Conservation (phyloP, 2,888 invertebrate species). For the Diploptera punctata region DNA sequence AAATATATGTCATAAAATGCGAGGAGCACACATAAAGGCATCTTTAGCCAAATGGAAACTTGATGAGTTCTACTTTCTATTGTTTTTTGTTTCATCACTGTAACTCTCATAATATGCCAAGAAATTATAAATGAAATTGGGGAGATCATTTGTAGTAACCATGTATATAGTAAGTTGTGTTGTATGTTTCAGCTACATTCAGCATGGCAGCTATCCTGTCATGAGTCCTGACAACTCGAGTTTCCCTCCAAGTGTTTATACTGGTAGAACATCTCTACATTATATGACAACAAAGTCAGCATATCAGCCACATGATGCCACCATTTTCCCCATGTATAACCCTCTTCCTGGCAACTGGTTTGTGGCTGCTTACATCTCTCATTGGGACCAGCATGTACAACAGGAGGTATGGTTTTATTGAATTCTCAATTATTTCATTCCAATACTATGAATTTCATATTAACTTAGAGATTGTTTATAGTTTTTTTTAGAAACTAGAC, state of each 20-base stretch:
- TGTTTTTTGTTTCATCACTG: too few species aligned
- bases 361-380: constrained; percentile 57
- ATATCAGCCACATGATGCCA: constrained; percentile 55
- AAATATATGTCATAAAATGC: too few species aligned
- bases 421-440: neutral
- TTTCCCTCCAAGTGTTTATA: constrained; percentile 55
- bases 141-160: too few species aligned
- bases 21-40: too few species aligned
- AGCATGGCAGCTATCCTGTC: constrained; percentile 63
- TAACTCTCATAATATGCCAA: too few species aligned
- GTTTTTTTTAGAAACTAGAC: neutral
- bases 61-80: too few species aligned
- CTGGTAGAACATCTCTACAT: constrained; percentile 51
- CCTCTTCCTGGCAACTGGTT: constrained; percentile 60
- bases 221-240: constrained; percentile 59
- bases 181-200: constrained; percentile 57
- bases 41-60: too few species aligned
- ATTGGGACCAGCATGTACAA: constrained; percentile 57
- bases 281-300: constrained; percentile 49
- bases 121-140: too few species aligned
- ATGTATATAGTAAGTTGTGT: neutral
- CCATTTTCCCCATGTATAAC: constrained; percentile 55
- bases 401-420: constrained; percentile 54
- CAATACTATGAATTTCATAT: neutral
- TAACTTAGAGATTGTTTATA: too few species aligned